Base-by-base conservation (phyloP, 2,113 vertebrate species). In the Pao palembangensis region DNA sequence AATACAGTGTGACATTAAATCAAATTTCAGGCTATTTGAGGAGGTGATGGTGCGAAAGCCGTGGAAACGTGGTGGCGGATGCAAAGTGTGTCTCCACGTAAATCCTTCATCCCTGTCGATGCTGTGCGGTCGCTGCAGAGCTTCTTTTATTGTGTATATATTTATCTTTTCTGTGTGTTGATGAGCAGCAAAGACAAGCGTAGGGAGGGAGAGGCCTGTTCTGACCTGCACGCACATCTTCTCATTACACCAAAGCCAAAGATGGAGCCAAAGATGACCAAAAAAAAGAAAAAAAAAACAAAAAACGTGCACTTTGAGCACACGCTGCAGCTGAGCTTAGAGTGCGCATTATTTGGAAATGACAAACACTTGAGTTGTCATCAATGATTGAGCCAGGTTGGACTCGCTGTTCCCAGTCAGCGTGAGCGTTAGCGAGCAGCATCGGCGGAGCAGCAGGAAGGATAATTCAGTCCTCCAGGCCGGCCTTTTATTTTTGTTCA, bases 221-320 rank as follows among this genome's bases (percentile, higher is more conserved):
- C 52, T 23, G 3, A 56, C 13, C 53, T 50, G 2, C 19, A 14
- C 31, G 41, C 57, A 16, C 6, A 20, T 68, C 25, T 62, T 58
- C 10, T 38, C 34, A 10, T 46, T 23, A 23, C 21, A 23, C 21
- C 21, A 23, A 23, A 23, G 21, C 21, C 21, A 23, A 23, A 23
- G 21, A 88, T 88, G 87, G 84, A 75, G 64, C 53, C 21, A 23
- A 69, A 52, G 58, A 81, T 62, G 55, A 51, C 58, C 25, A 28
- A 28, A 28, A 28, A 28, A 28, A 28, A 28, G 5, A 28, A 28
- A 7, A 28, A 28, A 55, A 38, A 38, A 38, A 12, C 2, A 38
- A 38, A 10, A 56, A 50, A 44, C 41, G 60, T 11, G 50, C 49
- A 57, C 63, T 76, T 69, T 61, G 48, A 58, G 47, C 20, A 23